Conservation (phyloP, 2,113 vertebrate species). For the Rhinolophus ferrumequinum region DNA sequence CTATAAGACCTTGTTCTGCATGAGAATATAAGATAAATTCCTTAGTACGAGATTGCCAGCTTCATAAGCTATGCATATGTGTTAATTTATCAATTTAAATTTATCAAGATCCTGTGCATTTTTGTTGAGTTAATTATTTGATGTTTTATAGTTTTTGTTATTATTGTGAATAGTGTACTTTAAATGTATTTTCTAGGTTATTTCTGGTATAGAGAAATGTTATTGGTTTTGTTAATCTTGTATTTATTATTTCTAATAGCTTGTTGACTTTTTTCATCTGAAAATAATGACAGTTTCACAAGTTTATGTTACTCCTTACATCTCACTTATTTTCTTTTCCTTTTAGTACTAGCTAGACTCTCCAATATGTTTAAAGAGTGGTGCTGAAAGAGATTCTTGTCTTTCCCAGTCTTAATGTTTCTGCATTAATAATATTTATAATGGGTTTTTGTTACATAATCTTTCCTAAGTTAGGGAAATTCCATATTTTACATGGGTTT, state of each 20-base stretch:
- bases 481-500: not conserved
- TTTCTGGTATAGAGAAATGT: not conserved
- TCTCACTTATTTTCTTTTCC: not conserved
- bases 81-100: not conserved
- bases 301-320: not conserved
- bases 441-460: not conserved
- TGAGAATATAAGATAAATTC: not conserved
- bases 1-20: not conserved
- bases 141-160: not conserved
- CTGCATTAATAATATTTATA: not conserved
- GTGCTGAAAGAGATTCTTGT: not conserved
- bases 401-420: not conserved
- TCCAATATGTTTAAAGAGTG: not conserved
- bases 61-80: not conserved
- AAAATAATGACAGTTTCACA: not conserved
- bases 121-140: not conserved
- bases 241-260: conserved; percentile 1
- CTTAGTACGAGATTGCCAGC: not conserved
- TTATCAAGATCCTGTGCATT: conserved; percentile 14
- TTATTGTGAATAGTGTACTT: not conserved
- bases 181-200: not conserved
- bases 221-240: not conserved
- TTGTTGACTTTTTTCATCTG: not conserved
- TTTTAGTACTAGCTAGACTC: not conserved
- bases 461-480: not conserved